Conservation (phyloP, 2,797 vertebrate genomes). For the Tarsius wallacei region DNA sequence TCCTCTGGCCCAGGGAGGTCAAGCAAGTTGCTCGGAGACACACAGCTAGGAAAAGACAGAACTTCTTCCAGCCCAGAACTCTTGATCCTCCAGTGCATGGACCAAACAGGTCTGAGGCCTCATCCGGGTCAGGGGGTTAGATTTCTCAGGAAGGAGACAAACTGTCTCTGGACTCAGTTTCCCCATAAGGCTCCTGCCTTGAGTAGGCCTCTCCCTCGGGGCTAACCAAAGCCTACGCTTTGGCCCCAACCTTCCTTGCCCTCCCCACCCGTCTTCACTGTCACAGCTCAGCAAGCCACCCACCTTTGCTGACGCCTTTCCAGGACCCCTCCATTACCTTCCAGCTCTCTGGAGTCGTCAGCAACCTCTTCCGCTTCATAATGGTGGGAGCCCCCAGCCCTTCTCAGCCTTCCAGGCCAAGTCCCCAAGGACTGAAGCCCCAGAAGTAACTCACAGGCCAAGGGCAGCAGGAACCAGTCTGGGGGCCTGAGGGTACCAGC, state of each 20-base stretch:
- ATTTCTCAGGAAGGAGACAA: neutral
- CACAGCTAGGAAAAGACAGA: neutral
- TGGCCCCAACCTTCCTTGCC: neutral
- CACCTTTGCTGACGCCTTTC: neutral
- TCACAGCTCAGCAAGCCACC: neutral
- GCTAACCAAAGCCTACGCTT: neutral
- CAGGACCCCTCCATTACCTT: slow-evolving; percentile 70
- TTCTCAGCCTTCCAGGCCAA: neutral
- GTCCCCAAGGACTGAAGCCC: neutral
- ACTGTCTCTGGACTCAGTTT: neutral
- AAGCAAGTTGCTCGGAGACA: neutral
- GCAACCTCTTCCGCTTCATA: slow-evolving; percentile 72
- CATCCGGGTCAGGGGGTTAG: neutral
- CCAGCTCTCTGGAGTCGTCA: slow-evolving; percentile 48
- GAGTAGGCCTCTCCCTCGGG: neutral
- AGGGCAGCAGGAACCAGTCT: neutral
- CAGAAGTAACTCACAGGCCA: neutral
- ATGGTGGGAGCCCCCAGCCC: neutral
- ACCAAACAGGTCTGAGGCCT: neutral
- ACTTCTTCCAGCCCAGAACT: neutral
- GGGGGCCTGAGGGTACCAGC: neutral
- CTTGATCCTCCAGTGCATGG: neutral
- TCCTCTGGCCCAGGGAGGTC: neutral
- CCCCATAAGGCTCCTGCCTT: neutral
- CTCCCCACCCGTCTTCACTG: neutral